Evolutionary conservation across 2,888 invertebrate genomes (phyloP), one percentile per base, ranked within the genome.

Genomic region (Boloria euphrosyne): DNA sequence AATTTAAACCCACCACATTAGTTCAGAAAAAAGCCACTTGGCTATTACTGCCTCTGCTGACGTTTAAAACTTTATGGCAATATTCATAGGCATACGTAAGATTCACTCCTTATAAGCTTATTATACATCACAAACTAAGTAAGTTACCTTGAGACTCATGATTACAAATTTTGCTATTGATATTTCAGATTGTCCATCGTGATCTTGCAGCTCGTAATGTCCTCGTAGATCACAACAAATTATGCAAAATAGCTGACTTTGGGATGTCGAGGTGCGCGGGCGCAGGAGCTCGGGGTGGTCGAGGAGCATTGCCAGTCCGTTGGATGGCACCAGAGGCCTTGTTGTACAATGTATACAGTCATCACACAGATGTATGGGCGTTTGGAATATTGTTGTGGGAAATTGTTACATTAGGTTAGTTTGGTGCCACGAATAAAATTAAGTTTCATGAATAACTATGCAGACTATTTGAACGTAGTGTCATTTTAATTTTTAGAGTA

Each of bases 321-420:
- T 97, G 97, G 97, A 97, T 97, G 97, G 96, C 97, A 3, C 97
- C 97, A 0, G 97, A 97, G 83, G 95, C 96, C 0, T 85, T 97
- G 70, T 93, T 95, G 59, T 96, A 95, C 81, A 95, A 96, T 68
- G 93, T 96, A 52, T 96, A 96, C 84, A 96, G 96, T 66, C 95
- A 95, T 43, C 96, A 96, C 80, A 95, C 96, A 0, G 97, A 97
- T 77, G 96, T 97, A 4, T 97, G 97, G 97, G 96, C 97, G 46
- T 97, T 96, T 78, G 97, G 97, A 17, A 96, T 97, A 61, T 93
- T 97, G 50, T 92, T 97, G 75, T 97, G 97, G 97, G 97, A 97
- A 87, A 96, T 97, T 69, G 96, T 97, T 50, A 97, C 97, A 10
- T 92, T 97, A 75, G 97, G 97, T 95, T 75, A 76, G 66, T 55